Conservation (phyloP, 37 sponge, comb jelly and placozoan genomes). For the Chondrilla cf. caribensis region DNA sequence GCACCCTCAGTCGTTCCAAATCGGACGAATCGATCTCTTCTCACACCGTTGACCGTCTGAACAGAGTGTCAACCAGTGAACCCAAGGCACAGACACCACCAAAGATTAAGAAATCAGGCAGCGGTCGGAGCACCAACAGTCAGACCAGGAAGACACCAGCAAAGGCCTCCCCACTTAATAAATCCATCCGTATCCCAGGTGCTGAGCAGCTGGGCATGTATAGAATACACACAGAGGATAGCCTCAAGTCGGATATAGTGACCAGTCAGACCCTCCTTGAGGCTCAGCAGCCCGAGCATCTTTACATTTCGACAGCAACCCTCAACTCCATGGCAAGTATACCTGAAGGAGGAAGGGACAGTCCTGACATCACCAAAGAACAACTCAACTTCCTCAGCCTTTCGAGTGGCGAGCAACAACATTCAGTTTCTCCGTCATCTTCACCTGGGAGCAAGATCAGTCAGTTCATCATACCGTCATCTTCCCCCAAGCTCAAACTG, state of each 20-base stretch:
- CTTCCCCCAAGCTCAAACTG: constrained; percentile 11
- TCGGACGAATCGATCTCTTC: constrained; percentile 2
- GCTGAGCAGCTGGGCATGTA: no score
- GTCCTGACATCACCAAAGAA: constrained; percentile 9
- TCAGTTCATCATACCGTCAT: neutral
- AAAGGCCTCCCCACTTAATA: no score
- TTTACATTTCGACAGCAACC: neutral
- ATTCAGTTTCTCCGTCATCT: neutral
- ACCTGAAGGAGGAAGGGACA: neutral
- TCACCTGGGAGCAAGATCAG: constrained; percentile 25
- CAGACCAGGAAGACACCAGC: no score
- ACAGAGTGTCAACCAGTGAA: no score
- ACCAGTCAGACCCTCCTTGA: neutral
- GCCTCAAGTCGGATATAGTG: no score
- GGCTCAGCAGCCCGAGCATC: neutral
- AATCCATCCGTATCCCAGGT: no score
- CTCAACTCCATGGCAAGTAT: neutral
- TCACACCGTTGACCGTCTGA: neutral
- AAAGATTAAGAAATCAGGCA: no score
- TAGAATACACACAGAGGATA: no score
- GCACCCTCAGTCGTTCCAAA: neutral
- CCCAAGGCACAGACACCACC: no score
- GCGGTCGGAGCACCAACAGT: no score
- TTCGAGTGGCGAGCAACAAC: neutral
- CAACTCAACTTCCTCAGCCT: neutral